Evolutionary conservation across 2,888 invertebrate species (phyloP).

Genomic region (Sicus ferrugineus): DNA sequence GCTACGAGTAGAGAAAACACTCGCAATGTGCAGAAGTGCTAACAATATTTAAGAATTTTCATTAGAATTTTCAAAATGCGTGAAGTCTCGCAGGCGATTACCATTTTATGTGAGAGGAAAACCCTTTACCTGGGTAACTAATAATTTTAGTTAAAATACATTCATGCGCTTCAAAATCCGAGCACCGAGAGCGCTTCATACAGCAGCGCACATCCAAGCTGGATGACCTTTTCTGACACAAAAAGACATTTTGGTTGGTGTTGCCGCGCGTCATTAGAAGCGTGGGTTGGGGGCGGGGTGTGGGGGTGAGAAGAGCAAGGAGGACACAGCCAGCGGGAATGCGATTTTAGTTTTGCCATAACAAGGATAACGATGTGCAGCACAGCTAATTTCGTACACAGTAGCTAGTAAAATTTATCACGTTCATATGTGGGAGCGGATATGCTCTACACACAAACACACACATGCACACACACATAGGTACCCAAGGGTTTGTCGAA

Average conservation of each 20-base stretch:
- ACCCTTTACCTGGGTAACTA: not conserved
- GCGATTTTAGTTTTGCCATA: constrained; percentile 13
- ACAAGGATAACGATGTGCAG: constrained; percentile 21
- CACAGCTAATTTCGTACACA: constrained; percentile 22
- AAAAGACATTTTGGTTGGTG: no score
- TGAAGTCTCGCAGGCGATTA: not conserved
- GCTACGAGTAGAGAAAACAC: not conserved
- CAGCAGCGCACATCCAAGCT: no score
- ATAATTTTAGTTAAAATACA: not conserved
- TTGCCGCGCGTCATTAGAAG: no score
- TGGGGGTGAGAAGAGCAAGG: not conserved
- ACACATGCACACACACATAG: constrained; percentile 7
- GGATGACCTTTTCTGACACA: no score
- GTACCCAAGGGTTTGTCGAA: constrained; percentile 6
- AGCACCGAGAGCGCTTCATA: not conserved
- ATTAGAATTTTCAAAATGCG: not conserved
- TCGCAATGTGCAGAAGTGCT: not conserved
- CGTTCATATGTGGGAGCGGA: constrained; percentile 15
- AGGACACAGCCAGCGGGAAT: not conserved
- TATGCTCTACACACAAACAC: not conserved
- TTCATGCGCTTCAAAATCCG: not conserved
- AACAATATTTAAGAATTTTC: not conserved
- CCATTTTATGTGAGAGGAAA: not conserved
- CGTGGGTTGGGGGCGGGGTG: not conserved
- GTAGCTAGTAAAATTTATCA: constrained; percentile 25